phyloP scores from a whole-genome alignment of 2,888 invertebrate species.

The Callosobruchus maculatus region DNA sequence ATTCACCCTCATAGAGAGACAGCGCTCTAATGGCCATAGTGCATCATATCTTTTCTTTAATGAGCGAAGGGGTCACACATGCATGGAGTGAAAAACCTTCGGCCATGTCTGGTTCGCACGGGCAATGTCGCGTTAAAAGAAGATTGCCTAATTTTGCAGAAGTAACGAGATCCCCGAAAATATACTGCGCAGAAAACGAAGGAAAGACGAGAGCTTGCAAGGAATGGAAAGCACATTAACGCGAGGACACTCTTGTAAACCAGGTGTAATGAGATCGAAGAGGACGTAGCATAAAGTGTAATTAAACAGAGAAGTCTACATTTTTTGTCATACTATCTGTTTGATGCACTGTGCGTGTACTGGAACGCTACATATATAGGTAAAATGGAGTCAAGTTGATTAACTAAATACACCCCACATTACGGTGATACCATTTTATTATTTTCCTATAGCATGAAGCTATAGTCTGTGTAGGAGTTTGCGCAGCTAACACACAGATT shows the following conservation, averaged over 20 bases:
- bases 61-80: neutral
- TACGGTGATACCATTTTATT: too few species aligned
- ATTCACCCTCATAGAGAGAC: neutral
- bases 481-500: too few species aligned
- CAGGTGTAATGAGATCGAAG: neutral
- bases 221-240: neutral
- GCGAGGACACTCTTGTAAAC: neutral
- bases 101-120: neutral
- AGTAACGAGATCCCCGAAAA: neutral
- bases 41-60: neutral
- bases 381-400: too few species aligned
- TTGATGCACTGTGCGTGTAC: too few species aligned
- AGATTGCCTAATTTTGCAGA: neutral
- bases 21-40: neutral
- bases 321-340: too few species aligned
- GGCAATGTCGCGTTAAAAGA: neutral
- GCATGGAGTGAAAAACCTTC: neutral
- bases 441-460: too few species aligned
- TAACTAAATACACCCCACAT: too few species aligned
- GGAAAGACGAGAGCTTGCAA: neutral
- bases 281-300: neutral
- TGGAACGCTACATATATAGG: too few species aligned
- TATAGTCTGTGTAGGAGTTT: too few species aligned
- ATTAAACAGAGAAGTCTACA: too few species aligned
- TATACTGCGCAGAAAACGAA: neutral